Evolutionary conservation across 2,888 invertebrate species (phyloP), one percentile per base, ranked within the genome.

Genomic region (Polymixis flavicincta): DNA sequence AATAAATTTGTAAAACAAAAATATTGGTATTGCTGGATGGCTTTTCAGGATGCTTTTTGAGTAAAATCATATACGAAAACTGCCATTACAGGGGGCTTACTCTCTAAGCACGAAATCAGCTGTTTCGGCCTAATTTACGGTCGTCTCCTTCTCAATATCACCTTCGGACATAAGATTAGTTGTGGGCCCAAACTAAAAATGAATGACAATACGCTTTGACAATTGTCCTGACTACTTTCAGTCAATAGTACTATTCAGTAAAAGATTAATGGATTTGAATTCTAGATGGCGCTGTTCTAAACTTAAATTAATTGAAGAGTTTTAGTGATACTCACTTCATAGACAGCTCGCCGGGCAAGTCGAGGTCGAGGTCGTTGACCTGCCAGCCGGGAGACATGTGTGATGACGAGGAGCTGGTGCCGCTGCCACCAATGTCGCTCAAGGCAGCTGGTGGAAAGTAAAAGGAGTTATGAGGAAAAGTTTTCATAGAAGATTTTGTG

Each of bases 351-450:
- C 94, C 95, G 28, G 96, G 94, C 57, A 96, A 85, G 50, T 96
- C 96, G 74, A 96, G 90, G 82, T 96, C 96, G n/a, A 96, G 92
- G 88, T 96, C 96, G 87, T 96, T 96, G 92, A 96, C 96, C 90
- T 94, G 96, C 96, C 96, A 96, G 14, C 94, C 95, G 0, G 96
- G 95, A 3, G 96, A 96, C 92, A 96, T 91, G 92, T 96, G 95
- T 0, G 96, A 96, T 19, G 96, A 96, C 2, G 96, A 95, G 1
- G 96, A 96, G 82, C 95, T 95, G 88, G 94, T 94, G 76, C 95
- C 96, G 89, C 96, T 95, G 87, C 96, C 96, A 7, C 94, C 96
- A 94, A 96, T 94, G 71, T 96, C 96, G 64, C 95, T 95, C 67
- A 95, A 91, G 2, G 95, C 92, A 59, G 95, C 95, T 95, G 92